Evolutionary conservation across 2,113 vertebrate species (phyloP), one percentile per base, ranked within the genome.

Genomic region (Nothocercus julius): DNA sequence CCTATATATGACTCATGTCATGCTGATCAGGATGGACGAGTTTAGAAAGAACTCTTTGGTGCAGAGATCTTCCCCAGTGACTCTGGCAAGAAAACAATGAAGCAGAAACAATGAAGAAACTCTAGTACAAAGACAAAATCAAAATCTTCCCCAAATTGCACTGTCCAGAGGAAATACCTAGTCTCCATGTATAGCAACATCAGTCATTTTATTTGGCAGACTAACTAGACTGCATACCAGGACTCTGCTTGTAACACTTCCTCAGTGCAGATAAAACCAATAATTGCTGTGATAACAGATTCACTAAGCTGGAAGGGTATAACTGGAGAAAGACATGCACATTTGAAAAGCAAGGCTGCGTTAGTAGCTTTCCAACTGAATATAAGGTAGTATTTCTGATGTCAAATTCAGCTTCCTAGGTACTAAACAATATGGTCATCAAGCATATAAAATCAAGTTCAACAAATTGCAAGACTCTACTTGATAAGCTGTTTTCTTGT

Each of bases 391-490:
- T 74, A 72, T 86, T 96, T 91, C 36, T 70, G 25, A 28, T 94
- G 90, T 97, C 85, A 95, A 93, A 94, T 74, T 64, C 34, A 90
- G 67, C 59, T 64, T 77, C 56, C 45, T 38, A 67, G 90, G 96
- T 92, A 85, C 58, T 90, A 89, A 98, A 85, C 74, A 88, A 78
- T 89, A 85, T 34, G 94, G 78, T 94, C 74, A 94, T 34, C 74
- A 94, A 87, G 90, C 69, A 91, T 53, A 66, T 70, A 95, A 96
- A 96, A 97, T 91, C 61, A 76, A 86, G 59, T 94, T 96, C 90
- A 93, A 83, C 51, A 70, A 93, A 68, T 12, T 82, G 44, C 44
- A 78, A 93, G 38, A 79, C 76, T 92, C 87, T 87, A 58, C 83
- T 40, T 96, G 93, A 92, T 84, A 95, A 82, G 28, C 11, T 44